phyloP scores from a whole-genome alignment of 2,888 invertebrate species.

The Halocaridina rubra region DNA sequence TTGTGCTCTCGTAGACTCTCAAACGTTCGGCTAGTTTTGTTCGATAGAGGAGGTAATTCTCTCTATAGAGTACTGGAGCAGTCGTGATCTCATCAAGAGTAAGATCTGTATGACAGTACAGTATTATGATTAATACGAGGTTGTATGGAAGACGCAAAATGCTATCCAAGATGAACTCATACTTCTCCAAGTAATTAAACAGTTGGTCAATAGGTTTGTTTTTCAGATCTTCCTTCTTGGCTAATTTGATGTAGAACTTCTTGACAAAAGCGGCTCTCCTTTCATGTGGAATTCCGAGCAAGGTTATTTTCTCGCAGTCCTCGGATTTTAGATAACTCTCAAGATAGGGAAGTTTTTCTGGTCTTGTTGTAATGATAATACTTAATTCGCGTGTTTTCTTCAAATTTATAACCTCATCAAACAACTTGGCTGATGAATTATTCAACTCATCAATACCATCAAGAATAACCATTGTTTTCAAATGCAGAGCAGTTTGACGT shows the following conservation, averaged over 20 bases:
- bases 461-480: slow-evolving; percentile 22
- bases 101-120: background rate
- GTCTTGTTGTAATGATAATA: slow-evolving; percentile 20
- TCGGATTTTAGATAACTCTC: background rate
- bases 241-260: background rate
- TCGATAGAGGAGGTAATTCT: slow-evolving; percentile 7
- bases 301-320: background rate
- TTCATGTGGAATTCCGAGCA: slow-evolving; percentile 13
- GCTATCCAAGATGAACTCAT: background rate
- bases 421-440: background rate
- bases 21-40: slow-evolving; percentile 18
- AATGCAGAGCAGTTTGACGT: background rate
- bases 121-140: background rate
- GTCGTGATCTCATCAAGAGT: slow-evolving; percentile 2
- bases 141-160: slow-evolving; percentile 24
- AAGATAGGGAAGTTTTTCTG: background rate
- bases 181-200: background rate
- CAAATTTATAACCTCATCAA: slow-evolving; percentile 19
- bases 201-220: background rate
- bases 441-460: slow-evolving; percentile 44
- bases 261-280: slow-evolving; percentile 11
- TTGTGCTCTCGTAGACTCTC: background rate
- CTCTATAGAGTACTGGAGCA: slow-evolving; percentile 2
- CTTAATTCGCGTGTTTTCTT: background rate
- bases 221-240: background rate